Conservation (phyloP, 2,113 vertebrate genomes). For the Ramphastos sulfuratus region DNA sequence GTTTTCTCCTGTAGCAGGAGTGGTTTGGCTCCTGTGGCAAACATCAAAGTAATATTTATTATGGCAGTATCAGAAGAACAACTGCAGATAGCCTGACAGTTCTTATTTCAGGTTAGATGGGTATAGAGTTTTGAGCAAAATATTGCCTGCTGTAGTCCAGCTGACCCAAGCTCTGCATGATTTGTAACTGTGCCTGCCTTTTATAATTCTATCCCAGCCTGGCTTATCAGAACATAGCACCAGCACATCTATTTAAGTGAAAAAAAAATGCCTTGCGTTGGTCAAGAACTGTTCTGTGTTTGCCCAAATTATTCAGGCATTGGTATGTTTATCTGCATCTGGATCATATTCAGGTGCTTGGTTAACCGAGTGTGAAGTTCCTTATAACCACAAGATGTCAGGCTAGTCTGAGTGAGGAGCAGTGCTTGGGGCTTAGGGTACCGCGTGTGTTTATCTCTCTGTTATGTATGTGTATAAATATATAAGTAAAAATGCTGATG, state of each 20-base stretch:
- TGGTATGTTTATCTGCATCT: not conserved
- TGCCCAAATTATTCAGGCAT: not conserved
- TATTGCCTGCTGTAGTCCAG: not conserved
- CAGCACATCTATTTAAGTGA: slow-evolving; percentile 46
- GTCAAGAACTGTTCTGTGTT: slow-evolving; percentile 33
- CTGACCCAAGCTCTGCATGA: slow-evolving; percentile 21
- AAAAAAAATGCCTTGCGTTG: slow-evolving; percentile 53
- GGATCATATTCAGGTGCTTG: not conserved
- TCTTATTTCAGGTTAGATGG: not conserved
- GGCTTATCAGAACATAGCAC: not conserved
- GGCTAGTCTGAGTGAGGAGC: slow-evolving; percentile 46
- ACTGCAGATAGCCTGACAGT: not conserved
- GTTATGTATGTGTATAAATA: not conserved
- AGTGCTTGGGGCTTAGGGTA: fast-evolving
- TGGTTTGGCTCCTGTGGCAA: not conserved
- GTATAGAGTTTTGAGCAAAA: not conserved
- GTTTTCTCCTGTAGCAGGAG: slow-evolving; percentile 19
- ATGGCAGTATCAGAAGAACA: not conserved
- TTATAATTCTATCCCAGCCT: slow-evolving; percentile 11
- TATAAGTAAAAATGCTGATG: not conserved
- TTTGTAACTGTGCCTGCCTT: not conserved
- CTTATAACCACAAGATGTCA: slow-evolving; percentile 74
- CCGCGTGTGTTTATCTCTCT: fast-evolving
- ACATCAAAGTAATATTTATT: slow-evolving; percentile 32
- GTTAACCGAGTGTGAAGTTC: slow-evolving; percentile 3